phyloP scores from a whole-genome alignment of 92 coral and sea anemone species.

The Pocillopora meandrina region DNA sequence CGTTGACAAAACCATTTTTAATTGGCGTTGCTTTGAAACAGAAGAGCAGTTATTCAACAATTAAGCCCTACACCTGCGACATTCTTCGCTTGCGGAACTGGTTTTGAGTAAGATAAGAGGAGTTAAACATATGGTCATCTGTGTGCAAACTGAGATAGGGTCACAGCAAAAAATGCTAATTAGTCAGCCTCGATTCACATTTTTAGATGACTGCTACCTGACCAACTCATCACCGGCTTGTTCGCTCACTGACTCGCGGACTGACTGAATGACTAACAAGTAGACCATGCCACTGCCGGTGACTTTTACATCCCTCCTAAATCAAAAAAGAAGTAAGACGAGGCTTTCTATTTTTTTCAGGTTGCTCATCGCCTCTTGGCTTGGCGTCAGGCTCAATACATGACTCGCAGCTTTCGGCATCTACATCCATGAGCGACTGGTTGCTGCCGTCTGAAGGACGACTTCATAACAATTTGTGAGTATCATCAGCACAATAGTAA shows the following conservation, averaged over 20 bases:
- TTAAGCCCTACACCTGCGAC: too few relatives aligned
- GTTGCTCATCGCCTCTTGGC: constrained; percentile 40
- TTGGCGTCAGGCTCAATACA: constrained; percentile 43
- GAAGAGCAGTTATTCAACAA: too few relatives aligned
- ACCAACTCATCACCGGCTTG: not conserved
- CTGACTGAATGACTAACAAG: constrained; percentile 9
- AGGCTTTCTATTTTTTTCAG: not conserved
- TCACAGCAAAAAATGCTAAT: too few relatives aligned
- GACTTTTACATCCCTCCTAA: too few relatives aligned
- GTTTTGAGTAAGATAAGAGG: too few relatives aligned
- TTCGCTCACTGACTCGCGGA: constrained; percentile 1
- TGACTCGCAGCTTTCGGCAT: constrained; percentile 47
- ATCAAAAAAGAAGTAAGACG: not conserved
- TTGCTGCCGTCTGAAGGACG: constrained; percentile 37
- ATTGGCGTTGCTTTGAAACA: too few relatives aligned
- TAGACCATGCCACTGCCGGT: too few relatives aligned
- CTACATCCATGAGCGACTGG: constrained; percentile 28
- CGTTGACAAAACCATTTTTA: too few relatives aligned
- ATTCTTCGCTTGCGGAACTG: too few relatives aligned
- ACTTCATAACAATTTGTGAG: constrained; percentile 38
- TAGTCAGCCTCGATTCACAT: too few relatives aligned
- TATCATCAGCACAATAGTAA: not conserved
- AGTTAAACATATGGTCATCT: too few relatives aligned
- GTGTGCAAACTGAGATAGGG: too few relatives aligned
- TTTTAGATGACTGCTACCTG: not conserved